A percentile compares a stretch with the other conserved stretches of the same genome.
Conservation (phyloP, 2,113 vertebrate species). For the Indri indri region DNA sequence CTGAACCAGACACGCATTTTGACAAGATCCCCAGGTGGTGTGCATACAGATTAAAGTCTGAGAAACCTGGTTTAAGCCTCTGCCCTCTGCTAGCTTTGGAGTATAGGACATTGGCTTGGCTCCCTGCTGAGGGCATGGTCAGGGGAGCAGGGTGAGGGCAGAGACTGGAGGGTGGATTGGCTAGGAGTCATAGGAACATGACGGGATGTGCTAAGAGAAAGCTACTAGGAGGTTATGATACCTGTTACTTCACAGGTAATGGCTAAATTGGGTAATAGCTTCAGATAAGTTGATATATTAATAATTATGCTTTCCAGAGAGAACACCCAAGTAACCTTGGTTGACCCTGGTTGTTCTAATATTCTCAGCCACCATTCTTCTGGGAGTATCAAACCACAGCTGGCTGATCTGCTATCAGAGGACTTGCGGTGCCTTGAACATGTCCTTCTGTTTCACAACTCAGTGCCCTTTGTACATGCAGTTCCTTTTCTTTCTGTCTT, state of each 20-base stretch:
- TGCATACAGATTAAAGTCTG: neutral
- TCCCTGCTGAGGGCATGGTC: neutral
- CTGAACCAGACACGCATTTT: neutral
- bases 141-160: neutral
- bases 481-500: neutral
- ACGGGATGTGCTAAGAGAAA: neutral
- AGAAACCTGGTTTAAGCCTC: neutral
- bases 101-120: neutral
- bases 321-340: neutral
- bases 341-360: neutral
- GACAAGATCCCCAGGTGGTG: neutral
- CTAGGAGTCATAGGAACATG: neutral
- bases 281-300: neutral
- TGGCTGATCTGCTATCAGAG: neutral
- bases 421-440: neutral
- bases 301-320: neutral
- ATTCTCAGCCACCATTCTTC: neutral
- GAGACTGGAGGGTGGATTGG: neutral
- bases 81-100: neutral
- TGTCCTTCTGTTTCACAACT: neutral
- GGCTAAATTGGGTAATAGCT: neutral
- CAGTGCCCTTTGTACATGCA: neutral
- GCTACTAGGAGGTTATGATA: neutral
- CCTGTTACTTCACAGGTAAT: neutral
- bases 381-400: neutral